phyloP scores from a whole-genome alignment of 2,113 vertebrate species.

The Cavia porcellus region DNA sequence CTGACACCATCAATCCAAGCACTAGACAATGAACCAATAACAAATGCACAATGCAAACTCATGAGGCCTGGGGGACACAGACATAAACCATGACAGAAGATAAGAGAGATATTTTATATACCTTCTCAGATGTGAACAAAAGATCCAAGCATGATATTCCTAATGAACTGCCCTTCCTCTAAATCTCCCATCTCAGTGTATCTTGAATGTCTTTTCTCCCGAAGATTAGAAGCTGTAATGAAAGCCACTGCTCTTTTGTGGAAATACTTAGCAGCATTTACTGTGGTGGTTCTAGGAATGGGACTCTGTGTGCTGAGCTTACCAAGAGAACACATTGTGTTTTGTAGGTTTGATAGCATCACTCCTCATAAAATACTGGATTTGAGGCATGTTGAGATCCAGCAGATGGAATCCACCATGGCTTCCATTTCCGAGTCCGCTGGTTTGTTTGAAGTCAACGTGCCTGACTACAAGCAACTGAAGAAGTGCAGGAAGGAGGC shows the following conservation, averaged over 20 bases:
- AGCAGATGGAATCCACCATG: slow-evolving; percentile 93
- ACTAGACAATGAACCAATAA: too few species aligned
- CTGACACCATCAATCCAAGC: too few species aligned
- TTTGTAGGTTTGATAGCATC: slow-evolving; percentile 91
- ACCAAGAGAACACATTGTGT: slow-evolving; percentile 34
- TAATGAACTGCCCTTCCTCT: neutral
- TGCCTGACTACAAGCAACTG: slow-evolving; percentile 94
- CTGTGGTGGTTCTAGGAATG: neutral
- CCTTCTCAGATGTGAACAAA: neutral
- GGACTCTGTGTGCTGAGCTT: neutral
- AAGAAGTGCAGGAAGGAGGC: slow-evolving; percentile 93
- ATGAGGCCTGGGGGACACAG: too few species aligned
- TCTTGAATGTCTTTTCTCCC: neutral
- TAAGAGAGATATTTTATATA: neutral
- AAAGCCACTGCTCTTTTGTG: neutral
- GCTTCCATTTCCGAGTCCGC: slow-evolving; percentile 91
- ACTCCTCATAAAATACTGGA: slow-evolving; percentile 92
- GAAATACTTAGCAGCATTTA: neutral
- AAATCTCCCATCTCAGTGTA: neutral
- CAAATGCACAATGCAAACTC: too few species aligned
- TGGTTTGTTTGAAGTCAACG: slow-evolving; percentile 94
- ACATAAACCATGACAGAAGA: too few species aligned
- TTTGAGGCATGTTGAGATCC: slow-evolving; percentile 90
- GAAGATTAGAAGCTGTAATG: neutral
- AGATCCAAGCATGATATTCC: neutral